phyloP scores from a whole-genome alignment of 2,888 invertebrate genomes.

The Liopterus haemorrhoidalis region DNA sequence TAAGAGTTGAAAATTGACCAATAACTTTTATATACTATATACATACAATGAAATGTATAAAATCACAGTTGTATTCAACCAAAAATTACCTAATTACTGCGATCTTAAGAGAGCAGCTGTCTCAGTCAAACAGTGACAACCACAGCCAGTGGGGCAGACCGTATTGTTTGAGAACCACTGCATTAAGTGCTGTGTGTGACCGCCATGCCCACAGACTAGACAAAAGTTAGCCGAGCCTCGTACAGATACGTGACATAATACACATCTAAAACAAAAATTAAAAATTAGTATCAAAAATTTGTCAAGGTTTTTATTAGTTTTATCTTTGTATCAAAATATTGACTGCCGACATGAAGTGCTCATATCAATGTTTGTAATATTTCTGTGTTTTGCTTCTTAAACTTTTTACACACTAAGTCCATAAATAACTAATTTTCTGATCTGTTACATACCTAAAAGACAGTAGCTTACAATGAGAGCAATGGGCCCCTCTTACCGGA shows the following conservation, averaged over 20 bases:
- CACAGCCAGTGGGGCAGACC: slow-evolving; percentile 87
- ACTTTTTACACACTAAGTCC: too few species aligned
- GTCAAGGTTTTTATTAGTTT: too few species aligned
- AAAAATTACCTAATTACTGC: slow-evolving; percentile 32
- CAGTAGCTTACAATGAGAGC: slow-evolving; percentile 65
- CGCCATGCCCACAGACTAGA: slow-evolving; percentile 87
- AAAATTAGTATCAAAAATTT: too few species aligned
- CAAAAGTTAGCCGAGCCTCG: slow-evolving; percentile 82
- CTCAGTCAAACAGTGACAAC: slow-evolving; percentile 78
- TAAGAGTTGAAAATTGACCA: too few species aligned
- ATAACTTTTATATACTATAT: too few species aligned
- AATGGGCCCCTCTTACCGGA: slow-evolving; percentile 62
- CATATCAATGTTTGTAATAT: too few species aligned
- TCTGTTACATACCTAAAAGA: slow-evolving; percentile 51
- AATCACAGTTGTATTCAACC: slow-evolving; percentile 10
- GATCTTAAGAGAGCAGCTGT: slow-evolving; percentile 51
- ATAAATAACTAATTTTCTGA: too few species aligned
- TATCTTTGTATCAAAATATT: too few species aligned
- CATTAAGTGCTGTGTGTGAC: slow-evolving; percentile 77
- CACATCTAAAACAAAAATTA: slow-evolving; percentile 61
- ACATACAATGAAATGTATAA: slow-evolving; percentile 10
- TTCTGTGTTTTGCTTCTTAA: too few species aligned
- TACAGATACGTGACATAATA: slow-evolving; percentile 79
- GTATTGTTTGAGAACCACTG: slow-evolving; percentile 75
- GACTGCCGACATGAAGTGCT: too few species aligned